phyloP scores from a whole-genome alignment of 1,140 invertebrate species.

The Bombus fervidus region DNA sequence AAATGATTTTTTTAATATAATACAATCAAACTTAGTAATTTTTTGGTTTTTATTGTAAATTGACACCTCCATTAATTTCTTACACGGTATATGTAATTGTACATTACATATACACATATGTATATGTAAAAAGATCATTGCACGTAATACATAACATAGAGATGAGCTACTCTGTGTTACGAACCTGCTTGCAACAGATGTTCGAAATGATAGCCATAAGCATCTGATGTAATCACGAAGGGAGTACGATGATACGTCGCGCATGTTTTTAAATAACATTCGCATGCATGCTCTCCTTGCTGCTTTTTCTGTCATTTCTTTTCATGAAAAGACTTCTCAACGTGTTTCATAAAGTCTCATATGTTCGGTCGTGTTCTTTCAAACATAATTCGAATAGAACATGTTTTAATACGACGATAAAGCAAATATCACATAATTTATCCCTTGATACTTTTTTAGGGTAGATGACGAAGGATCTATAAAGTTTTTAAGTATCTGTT shows the following conservation, averaged over 20 bases:
- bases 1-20: no score
- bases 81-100: no score
- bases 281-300: neutral
- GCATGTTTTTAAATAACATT: constrained; percentile 10
- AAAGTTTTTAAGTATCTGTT: no score
- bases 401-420: neutral
- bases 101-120: no score
- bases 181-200: constrained; percentile 26
- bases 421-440: no score
- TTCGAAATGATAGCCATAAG: constrained; percentile 37
- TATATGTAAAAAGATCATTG: neutral
- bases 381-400: neutral
- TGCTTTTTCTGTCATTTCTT: neutral
- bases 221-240: constrained; percentile 29
- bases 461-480: no score
- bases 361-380: neutral
- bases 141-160: neutral
- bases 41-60: no score
- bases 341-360: neutral
- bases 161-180: neutral
- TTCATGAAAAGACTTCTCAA: neutral
- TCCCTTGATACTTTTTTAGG: no score
- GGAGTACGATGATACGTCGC: constrained; percentile 14
- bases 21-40: no score
- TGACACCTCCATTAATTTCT: no score